A percentile compares a stretch with the other conserved stretches of the same genome.
Conservation (phyloP, 1,140 invertebrate genomes). For the Mya arenaria region DNA sequence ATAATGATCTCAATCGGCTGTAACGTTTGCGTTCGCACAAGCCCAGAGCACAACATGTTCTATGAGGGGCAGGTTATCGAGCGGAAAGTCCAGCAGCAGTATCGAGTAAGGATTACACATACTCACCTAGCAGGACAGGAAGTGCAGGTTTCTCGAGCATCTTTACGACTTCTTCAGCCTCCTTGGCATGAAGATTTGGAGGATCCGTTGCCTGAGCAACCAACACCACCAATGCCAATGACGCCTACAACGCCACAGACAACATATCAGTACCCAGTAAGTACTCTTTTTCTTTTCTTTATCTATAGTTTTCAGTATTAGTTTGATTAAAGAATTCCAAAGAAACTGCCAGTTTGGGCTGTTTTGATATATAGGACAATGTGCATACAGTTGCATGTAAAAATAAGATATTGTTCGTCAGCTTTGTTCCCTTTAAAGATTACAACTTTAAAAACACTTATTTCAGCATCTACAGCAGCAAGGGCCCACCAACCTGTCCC, state of each 20-base stretch:
- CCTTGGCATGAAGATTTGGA: slow-evolving; percentile 98
- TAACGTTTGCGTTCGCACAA: slow-evolving; percentile 84
- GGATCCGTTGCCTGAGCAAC: slow-evolving; percentile 80
- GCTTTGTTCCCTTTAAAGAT: too few relatives aligned
- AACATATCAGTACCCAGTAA: slow-evolving; percentile 45
- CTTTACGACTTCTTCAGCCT: slow-evolving; percentile 93
- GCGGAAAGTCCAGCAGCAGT: slow-evolving; percentile 88
- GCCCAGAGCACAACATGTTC: slow-evolving; percentile 86
- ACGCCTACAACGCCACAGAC: slow-evolving; percentile 43
- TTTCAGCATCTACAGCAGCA: slow-evolving; percentile 54
- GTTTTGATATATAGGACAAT: too few relatives aligned
- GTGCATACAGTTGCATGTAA: too few relatives aligned
- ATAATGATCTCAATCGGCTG: slow-evolving; percentile 87
- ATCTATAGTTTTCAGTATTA: too few relatives aligned
- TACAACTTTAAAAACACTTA: too few relatives aligned
- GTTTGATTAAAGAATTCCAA: too few relatives aligned
- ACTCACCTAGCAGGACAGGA: slow-evolving; percentile 45
- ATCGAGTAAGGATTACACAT: slow-evolving; percentile 81
- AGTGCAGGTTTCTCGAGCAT: slow-evolving; percentile 89
- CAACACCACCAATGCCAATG: slow-evolving; percentile 46
- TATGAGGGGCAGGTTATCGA: slow-evolving; percentile 90
- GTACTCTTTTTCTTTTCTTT: too few relatives aligned
- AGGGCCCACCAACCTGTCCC: slow-evolving; percentile 33
- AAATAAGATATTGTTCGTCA: too few relatives aligned
- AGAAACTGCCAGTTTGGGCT: too few relatives aligned